Percentiles rank a stretch among this genome's conserved stretches.
phyloP scores from a whole-genome alignment of 2,797 vertebrate species.

The Australoheros facetus region DNA sequence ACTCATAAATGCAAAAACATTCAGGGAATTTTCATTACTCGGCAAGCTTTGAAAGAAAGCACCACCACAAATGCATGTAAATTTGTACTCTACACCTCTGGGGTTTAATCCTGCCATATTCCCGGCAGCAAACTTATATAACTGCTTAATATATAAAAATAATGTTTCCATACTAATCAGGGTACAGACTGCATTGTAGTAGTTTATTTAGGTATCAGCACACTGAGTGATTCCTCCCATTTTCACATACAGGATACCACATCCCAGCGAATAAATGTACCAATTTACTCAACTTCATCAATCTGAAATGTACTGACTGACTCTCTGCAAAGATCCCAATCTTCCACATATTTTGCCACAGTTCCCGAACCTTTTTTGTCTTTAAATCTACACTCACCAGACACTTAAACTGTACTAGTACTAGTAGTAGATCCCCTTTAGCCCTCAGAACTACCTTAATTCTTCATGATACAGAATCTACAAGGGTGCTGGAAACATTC shows the following conservation, averaged over 20 bases:
- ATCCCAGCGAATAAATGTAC: neutral
- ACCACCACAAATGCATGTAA: neutral
- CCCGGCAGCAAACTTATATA: neutral
- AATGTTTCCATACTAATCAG: neutral
- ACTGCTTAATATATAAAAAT: neutral
- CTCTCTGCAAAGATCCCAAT: neutral
- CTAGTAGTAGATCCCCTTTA: too few relatives aligned
- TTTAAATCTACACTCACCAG: neutral
- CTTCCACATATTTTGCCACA: neutral
- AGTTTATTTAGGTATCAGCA: constrained; percentile 2
- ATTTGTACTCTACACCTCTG: constrained; percentile 6
- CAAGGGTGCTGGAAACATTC: too few relatives aligned
- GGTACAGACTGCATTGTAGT: neutral
- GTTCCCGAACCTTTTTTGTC: neutral
- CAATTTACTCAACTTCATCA: neutral
- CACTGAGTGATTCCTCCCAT: neutral
- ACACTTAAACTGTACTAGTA: too few relatives aligned
- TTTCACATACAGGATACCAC: neutral
- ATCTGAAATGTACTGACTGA: neutral
- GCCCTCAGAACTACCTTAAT: too few relatives aligned
- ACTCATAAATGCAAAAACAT: constrained; percentile 2
- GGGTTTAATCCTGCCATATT: constrained; percentile 8
- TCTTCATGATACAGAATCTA: too few relatives aligned
- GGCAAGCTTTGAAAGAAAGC: constrained; percentile 2
- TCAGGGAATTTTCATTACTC: neutral